Evolutionary conservation across 2,888 invertebrate genomes (phyloP), one percentile per base, ranked within the genome.

Genomic region (Leptopilina syphax): DNA sequence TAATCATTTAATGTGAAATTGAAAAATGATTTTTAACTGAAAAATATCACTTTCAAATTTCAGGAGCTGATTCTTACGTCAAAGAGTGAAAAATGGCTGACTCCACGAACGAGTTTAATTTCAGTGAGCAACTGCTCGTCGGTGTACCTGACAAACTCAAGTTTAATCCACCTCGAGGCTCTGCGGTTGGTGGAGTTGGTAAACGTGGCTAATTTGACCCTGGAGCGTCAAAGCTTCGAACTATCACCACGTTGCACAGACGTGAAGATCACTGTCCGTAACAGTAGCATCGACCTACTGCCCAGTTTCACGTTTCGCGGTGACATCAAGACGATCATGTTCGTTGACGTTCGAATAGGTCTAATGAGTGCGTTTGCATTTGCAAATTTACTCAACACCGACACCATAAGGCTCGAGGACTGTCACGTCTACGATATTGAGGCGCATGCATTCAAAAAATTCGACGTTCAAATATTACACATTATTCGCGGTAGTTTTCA

Each of bases 381-480:
- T 89, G 95, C 96, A 81, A 96, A 95, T 90, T 93, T 96, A 66
- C 93, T 93, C 70, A 94, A 94, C 85, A 94, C 94, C 76, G 94
- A 95, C 85, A 94, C 93, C 77, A 93, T 97, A 80, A 94, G 94
- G 84, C 92, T 97, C 83, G 93, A 92, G 54, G 93, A 95, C 85
- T 95, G 95, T 79, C 90, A 90, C 3, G 93, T 96, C 67, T 93
- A 94, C 65, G 93, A 92, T 76, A 93, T 96, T 70, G 95, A 95
- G 84, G 94, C 94, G 65, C 95, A 96, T 92, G 94, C 96, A 2
- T 96, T 97, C 87, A 97, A 96, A 88, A 96, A 96, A 91, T 96
- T 97, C 88, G 94, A 95, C 44, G 94, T 95, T 0, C 93, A 94
- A 57, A 94, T 94, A 84, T 93, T 97, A 83, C 92, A 94, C 83